phyloP scores from a whole-genome alignment of 2,797 vertebrate species.

The Malurus leucopterus region DNA sequence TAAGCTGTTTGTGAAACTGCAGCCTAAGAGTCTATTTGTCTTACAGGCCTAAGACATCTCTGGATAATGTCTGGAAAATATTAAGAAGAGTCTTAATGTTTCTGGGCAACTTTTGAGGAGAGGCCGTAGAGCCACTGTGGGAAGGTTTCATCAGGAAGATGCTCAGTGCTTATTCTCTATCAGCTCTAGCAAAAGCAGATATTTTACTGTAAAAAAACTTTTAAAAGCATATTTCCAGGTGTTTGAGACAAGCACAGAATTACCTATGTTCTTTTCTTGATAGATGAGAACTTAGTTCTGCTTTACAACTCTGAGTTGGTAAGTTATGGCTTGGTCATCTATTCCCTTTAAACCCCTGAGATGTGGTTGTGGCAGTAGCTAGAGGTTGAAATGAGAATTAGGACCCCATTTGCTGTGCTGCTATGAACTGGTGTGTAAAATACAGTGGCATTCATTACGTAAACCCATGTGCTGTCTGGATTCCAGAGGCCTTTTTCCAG shows the following conservation, averaged over 20 bases:
- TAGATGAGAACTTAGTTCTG: not conserved
- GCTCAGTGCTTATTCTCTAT: not conserved
- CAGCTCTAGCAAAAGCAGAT: not conserved
- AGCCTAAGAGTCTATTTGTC: not conserved
- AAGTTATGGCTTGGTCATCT: fast-evolving
- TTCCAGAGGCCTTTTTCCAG: not conserved
- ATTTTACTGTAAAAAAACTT: not conserved
- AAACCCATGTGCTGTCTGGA: not conserved
- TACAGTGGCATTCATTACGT: fast-evolving
- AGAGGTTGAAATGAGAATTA: not conserved
- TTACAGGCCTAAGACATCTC: not conserved
- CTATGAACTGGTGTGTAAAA: not conserved
- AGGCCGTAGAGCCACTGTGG: fast-evolving
- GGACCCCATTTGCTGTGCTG: fast-evolving
- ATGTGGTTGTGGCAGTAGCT: not conserved
- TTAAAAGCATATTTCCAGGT: not conserved
- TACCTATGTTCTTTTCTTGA: not conserved
- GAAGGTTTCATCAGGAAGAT: not conserved
- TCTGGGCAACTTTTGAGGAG: not conserved
- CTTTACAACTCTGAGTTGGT: not conserved
- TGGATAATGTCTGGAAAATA: not conserved
- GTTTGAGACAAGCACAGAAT: not conserved
- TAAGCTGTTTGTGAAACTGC: slow-evolving; percentile 36
- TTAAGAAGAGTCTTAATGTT: not conserved
- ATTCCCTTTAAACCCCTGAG: not conserved